phyloP scores from a whole-genome alignment of 2,113 vertebrate genomes.

The Pangasianodon gigas region DNA sequence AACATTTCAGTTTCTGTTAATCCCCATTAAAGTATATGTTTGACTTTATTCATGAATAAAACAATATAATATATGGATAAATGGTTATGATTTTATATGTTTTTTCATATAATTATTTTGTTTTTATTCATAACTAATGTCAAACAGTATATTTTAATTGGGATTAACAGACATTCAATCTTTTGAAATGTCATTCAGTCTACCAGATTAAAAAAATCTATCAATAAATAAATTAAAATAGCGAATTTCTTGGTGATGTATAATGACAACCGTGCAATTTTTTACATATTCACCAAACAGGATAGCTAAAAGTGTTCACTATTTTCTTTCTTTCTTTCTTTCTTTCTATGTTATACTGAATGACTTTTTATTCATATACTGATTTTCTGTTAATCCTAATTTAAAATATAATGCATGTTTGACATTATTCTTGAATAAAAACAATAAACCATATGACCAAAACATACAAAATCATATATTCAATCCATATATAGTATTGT shows the following conservation, averaged over 20 bases:
- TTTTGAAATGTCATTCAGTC: background rate
- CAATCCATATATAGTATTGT: too few species aligned
- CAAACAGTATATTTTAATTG: background rate
- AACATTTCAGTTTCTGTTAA: background rate
- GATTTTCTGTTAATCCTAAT: background rate
- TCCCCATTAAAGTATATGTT: background rate
- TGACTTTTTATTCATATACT: background rate
- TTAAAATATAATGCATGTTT: background rate
- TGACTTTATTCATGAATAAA: background rate
- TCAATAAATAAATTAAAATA: background rate
- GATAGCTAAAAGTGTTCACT: background rate
- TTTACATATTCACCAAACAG: too few species aligned
- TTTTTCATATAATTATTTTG: background rate
- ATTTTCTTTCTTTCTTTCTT: background rate
- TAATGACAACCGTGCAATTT: too few species aligned
- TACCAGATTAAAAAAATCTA: background rate
- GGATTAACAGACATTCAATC: background rate
- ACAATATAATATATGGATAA: background rate
- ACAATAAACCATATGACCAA: background rate
- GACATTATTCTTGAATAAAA: background rate
- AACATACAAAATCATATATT: too few species aligned
- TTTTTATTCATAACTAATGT: background rate
- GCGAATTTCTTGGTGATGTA: background rate
- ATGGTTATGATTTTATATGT: background rate
- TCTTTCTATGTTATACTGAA: background rate